Evolutionary conservation across 2,113 vertebrate species (phyloP).

Genomic region (Echinops telfairi): DNA sequence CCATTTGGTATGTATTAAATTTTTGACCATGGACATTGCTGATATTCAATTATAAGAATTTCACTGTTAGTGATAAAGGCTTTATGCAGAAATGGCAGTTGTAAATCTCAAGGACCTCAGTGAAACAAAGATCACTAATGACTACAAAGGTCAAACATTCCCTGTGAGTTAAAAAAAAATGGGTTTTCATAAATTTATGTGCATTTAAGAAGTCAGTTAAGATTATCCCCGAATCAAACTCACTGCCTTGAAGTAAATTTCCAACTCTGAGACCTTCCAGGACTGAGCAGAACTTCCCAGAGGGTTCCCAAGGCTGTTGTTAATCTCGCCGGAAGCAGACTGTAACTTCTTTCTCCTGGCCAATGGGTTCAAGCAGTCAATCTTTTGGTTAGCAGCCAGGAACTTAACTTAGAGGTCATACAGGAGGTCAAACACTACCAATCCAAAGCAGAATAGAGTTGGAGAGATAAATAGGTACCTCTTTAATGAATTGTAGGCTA

Average conservation of each 20-base stretch:
- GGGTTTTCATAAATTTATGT: conserved; percentile 62
- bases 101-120: conserved; percentile 74
- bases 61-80: conserved; percentile 77
- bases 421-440: conserved; percentile 68
- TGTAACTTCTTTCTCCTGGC: too few species aligned
- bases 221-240: conserved; percentile 24
- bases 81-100: conserved; percentile 81
- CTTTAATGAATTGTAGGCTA: too few species aligned
- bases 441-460: conserved; percentile 48
- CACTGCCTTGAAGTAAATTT: too few species aligned
- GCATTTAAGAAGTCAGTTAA: conserved; percentile 68
- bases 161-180: conserved; percentile 56
- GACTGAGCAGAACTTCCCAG: too few species aligned
- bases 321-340: too few species aligned
- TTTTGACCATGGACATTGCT: conserved; percentile 74
- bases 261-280: too few species aligned
- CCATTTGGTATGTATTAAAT: conserved; percentile 76
- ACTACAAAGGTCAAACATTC: conserved; percentile 18
- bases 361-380: too few species aligned
- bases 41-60: conserved; percentile 79
- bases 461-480: too few species aligned
- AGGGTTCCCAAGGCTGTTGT: too few species aligned
- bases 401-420: conserved; percentile 42
- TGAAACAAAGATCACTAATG: conserved; percentile 32
- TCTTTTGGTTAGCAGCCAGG: too few species aligned